Conservation (phyloP, 2,888 invertebrate genomes). For the Perizoma flavofasciatum region DNA sequence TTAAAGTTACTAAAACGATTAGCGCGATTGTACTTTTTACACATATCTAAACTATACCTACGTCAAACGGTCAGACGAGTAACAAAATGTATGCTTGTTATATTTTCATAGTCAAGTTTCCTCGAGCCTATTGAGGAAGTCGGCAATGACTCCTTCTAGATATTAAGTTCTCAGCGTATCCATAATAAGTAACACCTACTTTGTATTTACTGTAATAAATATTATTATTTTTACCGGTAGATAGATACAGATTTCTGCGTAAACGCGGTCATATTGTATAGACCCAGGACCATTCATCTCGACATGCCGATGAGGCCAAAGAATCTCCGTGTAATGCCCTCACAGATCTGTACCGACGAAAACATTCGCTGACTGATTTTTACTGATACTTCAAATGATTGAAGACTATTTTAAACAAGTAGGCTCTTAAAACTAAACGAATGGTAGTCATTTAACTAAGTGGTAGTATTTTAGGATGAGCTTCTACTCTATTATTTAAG, state of each 20-base stretch:
- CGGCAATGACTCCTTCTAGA: too few species aligned
- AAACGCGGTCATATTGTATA: slow-evolving; percentile 28
- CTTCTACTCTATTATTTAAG: slow-evolving; percentile 21
- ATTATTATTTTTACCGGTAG: neutral
- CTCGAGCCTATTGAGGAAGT: too few species aligned
- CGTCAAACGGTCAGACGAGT: too few species aligned
- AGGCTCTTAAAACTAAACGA: slow-evolving; percentile 12
- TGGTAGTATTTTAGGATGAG: slow-evolving; percentile 10
- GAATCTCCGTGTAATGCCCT: slow-evolving; percentile 60
- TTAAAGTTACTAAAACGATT: too few species aligned
- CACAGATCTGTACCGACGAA: slow-evolving; percentile 50
- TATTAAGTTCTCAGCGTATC: too few species aligned
- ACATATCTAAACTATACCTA: too few species aligned
- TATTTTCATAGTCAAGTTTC: too few species aligned
- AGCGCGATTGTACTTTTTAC: too few species aligned
- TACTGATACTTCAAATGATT: slow-evolving; percentile 25
- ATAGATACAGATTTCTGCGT: slow-evolving; percentile 7
- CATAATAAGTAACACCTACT: too few species aligned
- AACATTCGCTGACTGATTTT: slow-evolving; percentile 28
- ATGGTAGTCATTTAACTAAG: slow-evolving; percentile 11
- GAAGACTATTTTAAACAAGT: slow-evolving; percentile 21
- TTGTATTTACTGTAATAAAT: too few species aligned
- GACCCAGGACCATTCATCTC: slow-evolving; percentile 61
- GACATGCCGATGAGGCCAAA: slow-evolving; percentile 54
- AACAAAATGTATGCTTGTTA: too few species aligned